phyloP scores from a whole-genome alignment of 2,113 vertebrate species.

The Ammodytes dubius region DNA sequence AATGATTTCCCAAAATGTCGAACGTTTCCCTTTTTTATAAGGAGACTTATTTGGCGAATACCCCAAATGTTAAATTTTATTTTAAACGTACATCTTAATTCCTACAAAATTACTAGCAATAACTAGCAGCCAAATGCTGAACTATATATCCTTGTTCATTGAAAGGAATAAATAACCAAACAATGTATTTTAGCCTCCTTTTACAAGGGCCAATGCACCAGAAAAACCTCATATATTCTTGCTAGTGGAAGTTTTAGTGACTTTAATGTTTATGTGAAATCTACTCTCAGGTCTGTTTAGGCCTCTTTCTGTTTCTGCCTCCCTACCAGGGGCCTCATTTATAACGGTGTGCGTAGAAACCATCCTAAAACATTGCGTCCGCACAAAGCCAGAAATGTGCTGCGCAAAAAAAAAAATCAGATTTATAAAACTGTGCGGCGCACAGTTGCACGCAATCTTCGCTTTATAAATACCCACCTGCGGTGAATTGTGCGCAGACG shows the following conservation, averaged over 20 bases:
- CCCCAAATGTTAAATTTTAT: background rate
- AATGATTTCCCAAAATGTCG: background rate
- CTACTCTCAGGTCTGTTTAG: background rate
- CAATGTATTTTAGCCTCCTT: background rate
- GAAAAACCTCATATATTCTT: background rate
- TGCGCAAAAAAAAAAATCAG: too few species aligned
- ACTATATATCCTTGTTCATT: background rate
- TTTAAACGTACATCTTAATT: too few species aligned
- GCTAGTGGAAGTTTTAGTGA: background rate
- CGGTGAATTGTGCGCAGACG: too few species aligned
- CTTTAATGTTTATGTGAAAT: background rate
- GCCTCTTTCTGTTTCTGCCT: background rate
- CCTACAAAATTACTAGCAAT: background rate
- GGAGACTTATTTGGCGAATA: too few species aligned
- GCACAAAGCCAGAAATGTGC: too few species aligned
- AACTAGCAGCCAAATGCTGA: background rate
- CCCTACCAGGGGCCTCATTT: too few species aligned
- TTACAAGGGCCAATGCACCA: background rate
- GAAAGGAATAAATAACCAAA: background rate
- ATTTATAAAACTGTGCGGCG: too few species aligned
- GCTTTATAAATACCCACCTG: too few species aligned
- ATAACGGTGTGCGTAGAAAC: too few species aligned
- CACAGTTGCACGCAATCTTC: too few species aligned
- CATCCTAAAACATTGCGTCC: too few species aligned
- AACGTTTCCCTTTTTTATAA: background rate